phyloP scores from a whole-genome alignment of 2,113 vertebrate species.

The Casuarius casuarius region DNA sequence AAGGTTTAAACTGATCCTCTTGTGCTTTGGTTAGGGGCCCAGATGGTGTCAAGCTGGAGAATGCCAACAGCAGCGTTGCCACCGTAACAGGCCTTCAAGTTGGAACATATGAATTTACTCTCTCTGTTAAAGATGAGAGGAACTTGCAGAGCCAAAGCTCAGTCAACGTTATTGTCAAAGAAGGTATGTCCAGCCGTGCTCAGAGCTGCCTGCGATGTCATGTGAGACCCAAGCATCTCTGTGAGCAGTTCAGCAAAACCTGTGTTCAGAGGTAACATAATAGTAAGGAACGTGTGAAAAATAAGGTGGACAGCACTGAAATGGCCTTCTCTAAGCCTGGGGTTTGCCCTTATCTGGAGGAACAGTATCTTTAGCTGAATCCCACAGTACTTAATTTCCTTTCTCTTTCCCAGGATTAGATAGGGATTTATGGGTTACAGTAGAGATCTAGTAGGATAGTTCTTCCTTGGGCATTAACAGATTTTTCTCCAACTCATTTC shows the following conservation, averaged over 20 bases:
- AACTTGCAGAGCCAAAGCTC: conserved; percentile 87
- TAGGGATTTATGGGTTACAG: not conserved
- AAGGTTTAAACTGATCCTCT: not conserved
- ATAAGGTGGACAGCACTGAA: not conserved
- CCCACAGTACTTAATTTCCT: not conserved
- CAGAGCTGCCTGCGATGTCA: not conserved
- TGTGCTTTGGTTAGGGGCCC: conserved; percentile 84
- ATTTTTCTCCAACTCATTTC: not conserved
- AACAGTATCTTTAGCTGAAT: not conserved
- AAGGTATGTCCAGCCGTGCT: conserved; percentile 78
- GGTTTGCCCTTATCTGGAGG: not conserved
- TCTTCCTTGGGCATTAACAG: not conserved
- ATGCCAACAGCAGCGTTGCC: conserved; percentile 87
- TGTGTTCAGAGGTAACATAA: not conserved
- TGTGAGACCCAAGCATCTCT: not conserved
- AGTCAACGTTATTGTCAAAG: conserved; percentile 91
- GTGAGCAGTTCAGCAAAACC: not conserved
- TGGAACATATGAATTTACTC: conserved; percentile 90
- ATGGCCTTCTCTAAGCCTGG: not conserved
- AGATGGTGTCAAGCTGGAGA: conserved; percentile 90
- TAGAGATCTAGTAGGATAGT: not conserved
- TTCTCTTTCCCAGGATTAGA: not conserved
- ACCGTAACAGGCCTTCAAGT: conserved; percentile 91
- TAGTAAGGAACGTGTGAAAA: not conserved
- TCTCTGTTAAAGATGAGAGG: conserved; percentile 93